Base-by-base conservation (phyloP, 2,113 vertebrate genomes). In the Axis porcinus region DNA sequence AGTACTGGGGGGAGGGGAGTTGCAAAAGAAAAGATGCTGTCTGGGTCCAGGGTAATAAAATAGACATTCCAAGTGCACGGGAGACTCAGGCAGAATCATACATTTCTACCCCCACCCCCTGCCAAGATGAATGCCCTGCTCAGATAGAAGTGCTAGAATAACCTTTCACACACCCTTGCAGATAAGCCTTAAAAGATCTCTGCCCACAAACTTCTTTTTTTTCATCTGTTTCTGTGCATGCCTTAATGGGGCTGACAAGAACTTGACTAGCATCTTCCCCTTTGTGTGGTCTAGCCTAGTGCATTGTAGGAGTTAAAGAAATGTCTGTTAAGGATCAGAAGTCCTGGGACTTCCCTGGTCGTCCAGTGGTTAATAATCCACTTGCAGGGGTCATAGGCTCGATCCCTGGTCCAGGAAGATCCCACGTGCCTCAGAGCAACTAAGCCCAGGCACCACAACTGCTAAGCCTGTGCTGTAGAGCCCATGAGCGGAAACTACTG, bases 91-190 rank as follows among this genome's bases (percentile, higher is more conserved):
- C 5, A 2, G 43, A 30, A 30, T 9, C 16, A 4, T 11, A 33
- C 21, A 5, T 14, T 10, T 6, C 16, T 25, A 2, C 47, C 3
- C 15, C 4, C 1, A 5, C 2, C 40, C 43, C 17, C 23, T 4
- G 11, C 60, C 21, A 54, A 33, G n/a, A 43, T 21, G 64, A 40
- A 70, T 5, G 36, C 52, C 25, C 25, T 47, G 0, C 60, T 43
- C 21, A n/a, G 67, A 55, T 28, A 28, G 60, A 54, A 19, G 45
- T 50, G 43, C 27, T 7, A 43, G 74, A 28, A 27, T 7, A 30
- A 30, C 64, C 67, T 45, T 67, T 33, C 57, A 5, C 3, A 3
- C 5, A 13, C 25, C 43, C 7, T 57, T 40, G 9, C 7, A 55
- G 57, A 84, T 11, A 40, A 93, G 27, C 40, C 57, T 47, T 14